These are phyloP conservation scores for Sebastes diaconus DNA, from an alignment of 2,797 vertebrate genomes.

Conservation along the genomic window DNA sequence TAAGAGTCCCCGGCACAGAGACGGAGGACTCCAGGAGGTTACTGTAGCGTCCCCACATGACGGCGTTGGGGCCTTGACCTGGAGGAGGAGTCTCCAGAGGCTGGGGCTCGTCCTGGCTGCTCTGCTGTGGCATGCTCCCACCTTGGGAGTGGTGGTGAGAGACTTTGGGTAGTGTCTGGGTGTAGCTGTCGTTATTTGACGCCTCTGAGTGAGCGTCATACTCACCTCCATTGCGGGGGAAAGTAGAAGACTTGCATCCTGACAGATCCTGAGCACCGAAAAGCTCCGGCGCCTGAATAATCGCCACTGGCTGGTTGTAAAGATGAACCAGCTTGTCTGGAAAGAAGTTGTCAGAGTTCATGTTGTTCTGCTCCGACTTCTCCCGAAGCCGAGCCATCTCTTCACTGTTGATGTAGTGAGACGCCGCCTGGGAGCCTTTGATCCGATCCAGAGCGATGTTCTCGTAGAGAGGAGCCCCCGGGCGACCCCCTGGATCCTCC, in stretches of 20 bases:
- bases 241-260: constrained; percentile 88
- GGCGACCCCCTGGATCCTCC: constrained; percentile 85
- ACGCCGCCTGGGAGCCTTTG: constrained; percentile 73
- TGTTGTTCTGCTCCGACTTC: constrained; percentile 81
- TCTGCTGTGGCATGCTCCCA: constrained; percentile 74
- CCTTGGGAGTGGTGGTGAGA: constrained; percentile 82
- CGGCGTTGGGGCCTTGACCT: constrained; percentile 80
- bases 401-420: constrained; percentile 79
- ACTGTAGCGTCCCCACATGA: constrained; percentile 85
- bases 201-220: constrained; percentile 86
- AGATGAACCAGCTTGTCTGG: constrained; percentile 90
- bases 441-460: constrained; percentile 75
- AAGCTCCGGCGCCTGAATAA: constrained; percentile 89
- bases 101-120: constrained; percentile 82
- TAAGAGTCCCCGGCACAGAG: constrained; percentile 95
- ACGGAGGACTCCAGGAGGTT: constrained; percentile 94
- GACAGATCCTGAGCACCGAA: constrained; percentile 83
- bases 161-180: constrained; percentile 90
- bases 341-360: constrained; percentile 80
- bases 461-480: constrained; percentile 77
- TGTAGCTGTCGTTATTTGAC: constrained; percentile 84
- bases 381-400: constrained; percentile 82
- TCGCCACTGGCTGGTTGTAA: constrained; percentile 89
- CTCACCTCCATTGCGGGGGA: constrained; percentile 90
- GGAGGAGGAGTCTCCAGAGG: constrained; percentile 83